Base-by-base conservation (phyloP, 1,140 invertebrate species). In the Penaeus japonicus region DNA sequence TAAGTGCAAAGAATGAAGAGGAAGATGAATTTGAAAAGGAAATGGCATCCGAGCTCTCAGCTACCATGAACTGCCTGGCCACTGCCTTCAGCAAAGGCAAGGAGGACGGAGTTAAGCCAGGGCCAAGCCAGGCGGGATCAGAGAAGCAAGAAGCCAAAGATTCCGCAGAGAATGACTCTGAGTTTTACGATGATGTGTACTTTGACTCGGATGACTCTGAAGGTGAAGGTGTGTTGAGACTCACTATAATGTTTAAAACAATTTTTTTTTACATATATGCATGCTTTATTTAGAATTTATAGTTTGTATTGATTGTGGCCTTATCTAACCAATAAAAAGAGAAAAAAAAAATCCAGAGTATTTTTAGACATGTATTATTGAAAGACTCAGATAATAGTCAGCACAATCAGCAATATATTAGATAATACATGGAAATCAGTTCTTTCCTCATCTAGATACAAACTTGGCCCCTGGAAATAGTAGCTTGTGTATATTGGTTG, bases 121-220 rank as follows among this genome's bases (percentile, higher is more conserved):
- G 57, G 22, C 30, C 81, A 22, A 70, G 53, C 3, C 5, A 5
- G 17, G 24, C 17, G 20, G 32, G 22, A 35, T 27, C 4, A 0
- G 24, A 30, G 7, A 54, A 73, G 24, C 54, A 55, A 27, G 22
- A 17, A 15, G 10, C 7, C 53, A 24, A 84, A 55, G 20, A 89
- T 1, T 10, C 55, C 27, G 18, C 59, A 27, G 62, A 77, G 75
- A 24, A 79, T 47, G 47, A 47, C 10, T 47, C 47, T 7, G 47
- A 86, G 24, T 86, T 80, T 86, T 93, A 94, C 89, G 92, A 93
- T 91, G 92, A 92, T 78, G 91, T 93, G 39, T 94, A 94, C 89
- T 94, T 93, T 92, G 93, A 94, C 90, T 93, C 93, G 7, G 93
- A 93, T 83, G 93, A 93, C 81, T 93, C 91, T 35, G 91, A 90